Evolutionary conservation across 2,113 vertebrate genomes (phyloP).

Genomic region (Chinchilla lanigera): DNA sequence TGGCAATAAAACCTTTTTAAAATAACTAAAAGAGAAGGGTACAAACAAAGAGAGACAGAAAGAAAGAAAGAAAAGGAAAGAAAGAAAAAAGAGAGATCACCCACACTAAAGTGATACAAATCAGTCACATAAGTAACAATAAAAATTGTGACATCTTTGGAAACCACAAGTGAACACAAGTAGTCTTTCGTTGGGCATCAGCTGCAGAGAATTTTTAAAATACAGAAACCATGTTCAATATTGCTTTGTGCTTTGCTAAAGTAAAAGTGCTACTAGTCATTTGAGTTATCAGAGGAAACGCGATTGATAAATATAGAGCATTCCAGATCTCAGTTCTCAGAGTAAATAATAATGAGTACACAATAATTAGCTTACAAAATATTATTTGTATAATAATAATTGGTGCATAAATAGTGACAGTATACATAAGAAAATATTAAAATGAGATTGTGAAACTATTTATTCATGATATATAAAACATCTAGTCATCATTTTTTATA

Average conservation of each 20-base stretch:
- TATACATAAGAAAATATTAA: neutral
- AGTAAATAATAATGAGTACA: neutral
- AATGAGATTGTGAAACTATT: neutral
- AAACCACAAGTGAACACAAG: neutral
- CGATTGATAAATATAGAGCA: neutral
- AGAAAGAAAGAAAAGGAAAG: neutral
- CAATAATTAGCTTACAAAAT: too few relatives aligned
- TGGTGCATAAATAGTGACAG: neutral
- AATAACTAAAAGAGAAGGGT: neutral
- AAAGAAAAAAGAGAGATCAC: neutral
- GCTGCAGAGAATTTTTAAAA: neutral
- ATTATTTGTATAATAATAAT: neutral
- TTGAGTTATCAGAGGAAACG: neutral
- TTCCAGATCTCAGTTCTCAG: neutral
- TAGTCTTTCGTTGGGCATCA: neutral
- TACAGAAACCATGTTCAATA: neutral
- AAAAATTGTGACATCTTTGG: neutral
- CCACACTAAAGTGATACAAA: neutral
- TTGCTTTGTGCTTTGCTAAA: neutral
- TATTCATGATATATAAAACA: neutral
- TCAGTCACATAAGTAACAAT: neutral
- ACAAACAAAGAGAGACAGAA: neutral
- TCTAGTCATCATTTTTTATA: neutral
- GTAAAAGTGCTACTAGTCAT: neutral
- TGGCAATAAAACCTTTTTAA: neutral